Evolutionary conservation across 2,888 invertebrate genomes (phyloP).

Genomic region (Acrobasis suavella): DNA sequence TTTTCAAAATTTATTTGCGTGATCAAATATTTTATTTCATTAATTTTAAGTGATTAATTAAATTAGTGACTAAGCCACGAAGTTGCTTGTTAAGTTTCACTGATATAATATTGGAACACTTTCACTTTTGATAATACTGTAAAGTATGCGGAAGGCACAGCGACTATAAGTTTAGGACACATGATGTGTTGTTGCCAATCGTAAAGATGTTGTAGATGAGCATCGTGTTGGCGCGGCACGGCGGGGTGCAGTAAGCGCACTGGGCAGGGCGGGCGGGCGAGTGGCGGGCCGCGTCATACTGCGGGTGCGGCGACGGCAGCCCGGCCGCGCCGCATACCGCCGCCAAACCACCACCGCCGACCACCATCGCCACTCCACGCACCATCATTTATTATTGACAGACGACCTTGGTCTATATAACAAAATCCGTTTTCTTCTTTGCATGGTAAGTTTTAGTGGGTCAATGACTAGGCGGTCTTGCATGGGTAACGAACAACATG

Average conservation of each 20-base stretch:
- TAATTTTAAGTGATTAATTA: background rate
- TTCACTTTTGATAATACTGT: conserved; percentile 31
- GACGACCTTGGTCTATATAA: conserved; percentile 72
- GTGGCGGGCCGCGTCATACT: conserved; percentile 73
- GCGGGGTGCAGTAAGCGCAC: conserved; percentile 45
- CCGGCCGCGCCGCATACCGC: conserved; percentile 43
- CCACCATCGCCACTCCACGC: conserved; percentile 41
- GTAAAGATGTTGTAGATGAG: conserved; percentile 46
- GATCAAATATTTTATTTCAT: background rate
- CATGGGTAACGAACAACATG: conserved; percentile 2
- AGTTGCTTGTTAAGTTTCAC: conserved; percentile 18
- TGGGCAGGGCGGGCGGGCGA: conserved; percentile 57
- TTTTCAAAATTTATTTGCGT: conserved; percentile 32
- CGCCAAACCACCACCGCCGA: conserved; percentile 38
- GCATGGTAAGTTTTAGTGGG: conserved; percentile 54
- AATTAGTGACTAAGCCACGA: conserved; percentile 8
- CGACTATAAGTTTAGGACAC: conserved; percentile 38
- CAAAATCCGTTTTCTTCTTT: conserved; percentile 50
- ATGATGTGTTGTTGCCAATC: conserved; percentile 40
- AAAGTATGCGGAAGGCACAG: conserved; percentile 59
- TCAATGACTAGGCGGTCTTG: conserved; percentile 45
- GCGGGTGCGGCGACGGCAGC: conserved; percentile 55
- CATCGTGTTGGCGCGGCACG: conserved; percentile 42
- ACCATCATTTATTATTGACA: conserved; percentile 74
- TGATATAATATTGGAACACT: conserved; percentile 21